Conservation (phyloP, 2,113 vertebrate species). For the Mola mola region DNA sequence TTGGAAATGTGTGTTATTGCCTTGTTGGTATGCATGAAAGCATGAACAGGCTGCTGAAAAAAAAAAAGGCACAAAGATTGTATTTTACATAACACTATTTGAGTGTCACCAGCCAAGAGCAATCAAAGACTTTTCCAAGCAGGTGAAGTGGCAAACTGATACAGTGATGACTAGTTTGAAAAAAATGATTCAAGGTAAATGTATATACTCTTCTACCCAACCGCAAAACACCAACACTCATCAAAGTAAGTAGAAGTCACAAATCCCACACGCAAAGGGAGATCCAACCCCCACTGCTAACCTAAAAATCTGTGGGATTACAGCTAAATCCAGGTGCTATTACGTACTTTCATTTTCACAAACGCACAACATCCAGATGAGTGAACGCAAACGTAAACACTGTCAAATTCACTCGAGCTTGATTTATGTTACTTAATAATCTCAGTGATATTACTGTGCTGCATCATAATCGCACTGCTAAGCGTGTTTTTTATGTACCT, state of each 20-base stretch:
- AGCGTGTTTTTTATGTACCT: not conserved
- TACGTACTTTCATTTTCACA: constrained; percentile 39
- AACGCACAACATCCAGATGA: constrained; percentile 11
- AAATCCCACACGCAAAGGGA: constrained; percentile 54
- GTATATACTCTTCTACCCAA: not conserved
- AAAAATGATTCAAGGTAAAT: constrained; percentile 8
- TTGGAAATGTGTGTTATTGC: too few relatives aligned
- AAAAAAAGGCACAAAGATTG: too few relatives aligned
- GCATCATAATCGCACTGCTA: not conserved
- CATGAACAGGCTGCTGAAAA: too few relatives aligned
- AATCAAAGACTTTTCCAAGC: too few relatives aligned
- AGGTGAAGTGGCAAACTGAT: too few relatives aligned
- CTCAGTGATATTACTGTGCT: not conserved
- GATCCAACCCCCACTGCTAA: constrained; percentile 35
- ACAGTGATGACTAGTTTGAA: not conserved
- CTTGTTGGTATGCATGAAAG: too few relatives aligned
- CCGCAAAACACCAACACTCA: constrained; percentile 3
- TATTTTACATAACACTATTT: too few relatives aligned
- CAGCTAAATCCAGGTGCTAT: constrained; percentile 60
- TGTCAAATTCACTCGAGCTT: not conserved
- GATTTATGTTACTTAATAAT: not conserved
- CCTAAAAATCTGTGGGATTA: constrained; percentile 63
- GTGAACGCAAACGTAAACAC: not conserved
- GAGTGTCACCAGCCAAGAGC: too few relatives aligned
- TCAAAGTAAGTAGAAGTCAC: constrained; percentile 32